Conservation (phyloP, 2,113 vertebrate genomes). For the Choloepus hoffmanni region DNA sequence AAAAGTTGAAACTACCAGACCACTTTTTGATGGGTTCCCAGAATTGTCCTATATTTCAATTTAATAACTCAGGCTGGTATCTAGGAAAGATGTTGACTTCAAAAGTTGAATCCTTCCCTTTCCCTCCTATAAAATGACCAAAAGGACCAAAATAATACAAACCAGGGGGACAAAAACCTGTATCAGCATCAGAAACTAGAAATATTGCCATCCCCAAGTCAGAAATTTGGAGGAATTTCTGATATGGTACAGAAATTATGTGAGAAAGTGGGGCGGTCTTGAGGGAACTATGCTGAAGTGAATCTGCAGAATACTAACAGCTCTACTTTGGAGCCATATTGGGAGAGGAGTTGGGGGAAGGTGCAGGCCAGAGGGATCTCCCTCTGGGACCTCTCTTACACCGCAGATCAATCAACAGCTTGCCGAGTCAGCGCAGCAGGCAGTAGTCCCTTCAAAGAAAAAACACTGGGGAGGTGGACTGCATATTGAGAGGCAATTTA, state of each 20-base stretch:
- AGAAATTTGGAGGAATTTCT: background rate
- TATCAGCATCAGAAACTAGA: background rate
- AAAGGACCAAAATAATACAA: background rate
- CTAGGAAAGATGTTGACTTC: background rate
- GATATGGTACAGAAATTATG: background rate
- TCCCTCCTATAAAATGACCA: background rate
- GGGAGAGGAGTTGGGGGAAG: rapidly evolving
- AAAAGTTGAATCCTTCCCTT: background rate
- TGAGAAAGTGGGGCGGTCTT: background rate
- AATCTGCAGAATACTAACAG: background rate
- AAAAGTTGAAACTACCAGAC: background rate
- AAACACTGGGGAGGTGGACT: background rate
- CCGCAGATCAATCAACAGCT: background rate
- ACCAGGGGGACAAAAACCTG: background rate
- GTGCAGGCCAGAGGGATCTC: background rate
- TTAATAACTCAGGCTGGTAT: background rate
- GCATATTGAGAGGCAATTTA: slow-evolving; percentile 18
- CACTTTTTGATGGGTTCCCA: background rate
- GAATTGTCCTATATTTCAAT: background rate
- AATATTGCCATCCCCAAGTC: background rate
- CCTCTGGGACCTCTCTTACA: background rate
- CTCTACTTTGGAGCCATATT: background rate
- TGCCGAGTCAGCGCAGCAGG: background rate
- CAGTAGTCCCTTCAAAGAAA: background rate
- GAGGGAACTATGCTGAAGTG: background rate